Base-by-base conservation (phyloP, 1,140 invertebrate genomes). In the Palaemon carinicauda region DNA sequence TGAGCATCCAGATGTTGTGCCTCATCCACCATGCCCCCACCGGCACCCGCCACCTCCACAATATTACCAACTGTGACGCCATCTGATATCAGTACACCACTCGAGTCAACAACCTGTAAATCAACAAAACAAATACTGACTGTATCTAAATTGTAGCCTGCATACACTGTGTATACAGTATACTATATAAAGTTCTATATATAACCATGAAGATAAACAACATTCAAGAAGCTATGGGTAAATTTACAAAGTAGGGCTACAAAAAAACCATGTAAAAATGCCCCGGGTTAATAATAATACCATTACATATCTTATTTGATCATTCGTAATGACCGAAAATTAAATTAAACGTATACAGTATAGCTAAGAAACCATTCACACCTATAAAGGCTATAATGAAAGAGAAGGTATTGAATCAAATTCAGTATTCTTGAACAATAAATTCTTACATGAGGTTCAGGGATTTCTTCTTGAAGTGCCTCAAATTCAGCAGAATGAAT, bases 401-500 rank as follows among this genome's bases (percentile, higher is more conserved):
- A 41, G 7, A 0, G 1, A 41, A 41, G 41, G 41, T 41, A 41
- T 9, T 41, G 12, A 41, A 41, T 12, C 1, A 41, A 41, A 9
- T 41, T 41, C 41, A 9, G 41, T 41, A 9, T 9, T 41, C 5
- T 9, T 41, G 41, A 9, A 41, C 12, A 41, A 1, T 41, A 41
- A 1, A 41, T 78, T 52, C 78, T 80, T 31, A 87, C 85, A 77
- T 87, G 85, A 31, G 60, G 41, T 17, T 87, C 85, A 1, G 79
- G 41, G 41, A 41, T 51, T 10, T 79, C 73, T 29, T 87, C 85
- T 41, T 87, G 79, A n/a, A 87, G 80, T n/a, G 79, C 79, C 29
- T 81, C 85, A 60, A 82, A 21, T 17, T 81, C 78, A 29, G 85
- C 89, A 14, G 89, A 84, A 56, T 90, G 88, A 50, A 90, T 89